These are phyloP conservation scores for Drymodes brunneopygia DNA, from an alignment of 2,113 vertebrate species.

Conservation along the genomic window DNA sequence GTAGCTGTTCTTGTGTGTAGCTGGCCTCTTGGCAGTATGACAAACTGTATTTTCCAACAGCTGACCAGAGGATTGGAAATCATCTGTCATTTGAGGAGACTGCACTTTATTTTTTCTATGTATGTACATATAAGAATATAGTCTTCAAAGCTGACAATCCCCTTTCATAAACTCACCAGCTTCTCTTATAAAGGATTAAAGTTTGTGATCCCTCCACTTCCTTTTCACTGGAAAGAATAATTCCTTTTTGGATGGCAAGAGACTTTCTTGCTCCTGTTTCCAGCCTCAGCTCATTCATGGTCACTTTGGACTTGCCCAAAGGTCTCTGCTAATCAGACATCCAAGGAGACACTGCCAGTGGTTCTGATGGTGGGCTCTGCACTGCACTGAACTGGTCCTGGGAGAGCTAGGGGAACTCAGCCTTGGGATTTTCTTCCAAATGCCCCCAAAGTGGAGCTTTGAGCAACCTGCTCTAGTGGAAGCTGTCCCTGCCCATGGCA, in stretches of 20 bases:
- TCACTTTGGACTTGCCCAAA: not conserved
- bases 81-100: not conserved
- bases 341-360: not conserved
- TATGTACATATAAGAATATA: not conserved
- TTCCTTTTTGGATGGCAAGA: not conserved
- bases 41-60: not conserved
- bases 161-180: not conserved
- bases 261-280: not conserved
- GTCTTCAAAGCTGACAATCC: not conserved
- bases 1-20: not conserved
- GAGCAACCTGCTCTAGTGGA: not conserved
- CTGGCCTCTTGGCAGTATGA: not conserved
- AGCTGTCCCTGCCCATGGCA: not conserved
- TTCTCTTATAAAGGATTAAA: not conserved
- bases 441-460: not conserved
- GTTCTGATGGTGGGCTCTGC: not conserved
- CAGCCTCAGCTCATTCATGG: not conserved
- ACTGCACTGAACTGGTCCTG: not conserved
- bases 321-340: not conserved
- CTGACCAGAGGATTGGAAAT: not conserved
- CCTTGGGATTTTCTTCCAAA: not conserved
- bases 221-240: not conserved
- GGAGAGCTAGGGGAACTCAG: not conserved
- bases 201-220: not conserved
- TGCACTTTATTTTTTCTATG: not conserved